Base-by-base conservation (phyloP, 2,888 invertebrate species). In the Griposia aprilina region DNA sequence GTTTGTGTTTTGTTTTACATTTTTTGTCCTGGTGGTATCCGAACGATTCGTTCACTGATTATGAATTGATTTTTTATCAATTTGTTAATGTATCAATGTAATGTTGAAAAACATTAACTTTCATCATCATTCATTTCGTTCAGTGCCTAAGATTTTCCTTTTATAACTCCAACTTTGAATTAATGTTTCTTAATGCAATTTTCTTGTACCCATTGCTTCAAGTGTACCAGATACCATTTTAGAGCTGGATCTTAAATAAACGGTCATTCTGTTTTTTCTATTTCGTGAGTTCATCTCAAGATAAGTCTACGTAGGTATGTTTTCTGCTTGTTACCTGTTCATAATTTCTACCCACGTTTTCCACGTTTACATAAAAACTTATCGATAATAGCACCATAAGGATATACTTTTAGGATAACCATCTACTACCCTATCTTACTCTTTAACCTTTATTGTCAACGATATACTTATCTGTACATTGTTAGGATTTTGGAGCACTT, bases 1-100 rank as follows among this genome's bases (percentile, higher is more conserved):
- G 72, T 13, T 78, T 63, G 23, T 63, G 36, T 78, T 78, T 78
- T 82, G 59, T 82, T 59, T 65, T n/a, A 36, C 50, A 52, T 45
- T 59, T 17, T 36, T 0, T 59, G 10, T 36, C 17, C n/a, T 36
- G 17, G 8, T 45, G 6, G 7, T 5, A 30, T 52, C 5, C 7
- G 1, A 60, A 8, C 5, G 0, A 59, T 36, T n/a, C 2, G 0
- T 26, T 60, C 2, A 23, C 26, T 50, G 7, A 48, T 48, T 36
- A 15, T 36, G 1, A 36, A 75, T 26, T 0, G 4, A n/a, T 23
- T n/a, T 30, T 36, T 1, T 20, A 26, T 67, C 1, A 30, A 30
- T 66, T 23, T 26, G 41, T 15, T 15, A 20, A 6, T 26, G 3
- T 60, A 20, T 26, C 0, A 26, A 26, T 69, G 11, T 41, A 59